phyloP scores from a whole-genome alignment of 2,113 vertebrate genomes.

The Laticauda colubrina region DNA sequence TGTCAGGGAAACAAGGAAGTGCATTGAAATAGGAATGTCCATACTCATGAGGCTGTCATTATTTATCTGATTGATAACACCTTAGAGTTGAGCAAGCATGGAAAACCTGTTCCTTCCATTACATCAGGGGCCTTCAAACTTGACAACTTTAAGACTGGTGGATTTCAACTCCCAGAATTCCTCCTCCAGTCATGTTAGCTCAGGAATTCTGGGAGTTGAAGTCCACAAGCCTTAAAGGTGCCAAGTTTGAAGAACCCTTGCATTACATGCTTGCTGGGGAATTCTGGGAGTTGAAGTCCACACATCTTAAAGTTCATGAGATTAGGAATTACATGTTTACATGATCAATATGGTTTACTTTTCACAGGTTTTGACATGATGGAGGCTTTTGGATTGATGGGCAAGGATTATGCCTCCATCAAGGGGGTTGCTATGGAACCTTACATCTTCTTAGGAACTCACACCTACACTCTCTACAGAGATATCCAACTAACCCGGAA shows the following conservation, averaged over 20 bases:
- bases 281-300: background rate
- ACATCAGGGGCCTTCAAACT: too few relatives aligned
- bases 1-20: too few relatives aligned
- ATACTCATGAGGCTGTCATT: too few relatives aligned
- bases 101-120: background rate
- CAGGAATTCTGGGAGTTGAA: too few relatives aligned
- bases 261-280: background rate
- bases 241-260: too few relatives aligned
- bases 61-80: too few relatives aligned
- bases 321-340: background rate
- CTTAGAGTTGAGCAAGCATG: too few relatives aligned
- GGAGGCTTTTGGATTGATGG: constrained; percentile 86
- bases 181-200: too few relatives aligned
- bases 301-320: background rate
- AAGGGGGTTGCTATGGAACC: constrained; percentile 84
- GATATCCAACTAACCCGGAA: constrained; percentile 83
- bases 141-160: too few relatives aligned
- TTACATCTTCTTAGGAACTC: constrained; percentile 74
- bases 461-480: constrained; percentile 81
- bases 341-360: background rate
- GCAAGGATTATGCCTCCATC: constrained; percentile 78
- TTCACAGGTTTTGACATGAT: constrained; percentile 89
- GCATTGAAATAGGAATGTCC: too few relatives aligned
- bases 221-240: too few relatives aligned
- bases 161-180: too few relatives aligned